phyloP scores from a whole-genome alignment of 2,888 invertebrate species.

The Acronicta aceris region DNA sequence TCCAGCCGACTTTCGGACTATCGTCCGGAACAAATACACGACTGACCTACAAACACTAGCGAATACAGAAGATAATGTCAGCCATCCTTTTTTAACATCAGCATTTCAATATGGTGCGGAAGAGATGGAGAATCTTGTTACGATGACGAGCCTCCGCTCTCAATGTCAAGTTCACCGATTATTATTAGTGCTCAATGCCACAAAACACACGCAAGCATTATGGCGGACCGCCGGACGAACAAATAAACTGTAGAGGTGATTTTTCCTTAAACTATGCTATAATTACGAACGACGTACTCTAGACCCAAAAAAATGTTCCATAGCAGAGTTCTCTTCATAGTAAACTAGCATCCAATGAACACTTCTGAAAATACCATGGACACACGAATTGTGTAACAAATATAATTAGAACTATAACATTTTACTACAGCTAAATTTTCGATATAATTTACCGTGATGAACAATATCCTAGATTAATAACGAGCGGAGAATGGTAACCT shows the following conservation, averaged over 20 bases:
- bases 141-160: slow-evolving; percentile 88
- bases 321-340: slow-evolving; percentile 11
- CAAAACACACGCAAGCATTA: slow-evolving; percentile 83
- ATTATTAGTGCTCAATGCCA: slow-evolving; percentile 89
- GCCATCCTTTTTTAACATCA: slow-evolving; percentile 77
- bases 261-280: slow-evolving; percentile 54
- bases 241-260: slow-evolving; percentile 61
- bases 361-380: slow-evolving; percentile 8
- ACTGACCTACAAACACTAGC: slow-evolving; percentile 88
- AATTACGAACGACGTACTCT: slow-evolving; percentile 47
- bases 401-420: no score
- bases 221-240: slow-evolving; percentile 72
- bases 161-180: slow-evolving; percentile 90
- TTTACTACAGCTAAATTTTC: no score
- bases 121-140: slow-evolving; percentile 80
- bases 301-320: slow-evolving; percentile 30
- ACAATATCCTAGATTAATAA: no score
- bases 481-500: no score
- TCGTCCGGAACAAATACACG: slow-evolving; percentile 88
- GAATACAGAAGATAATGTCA: slow-evolving; percentile 79
- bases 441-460: no score
- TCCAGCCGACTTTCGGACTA: slow-evolving; percentile 88
- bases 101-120: slow-evolving; percentile 65
- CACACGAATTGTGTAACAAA: no score
- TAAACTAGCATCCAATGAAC: slow-evolving; percentile 16